Base-by-base conservation (phyloP, 2,113 vertebrate species). In the Parus major region DNA sequence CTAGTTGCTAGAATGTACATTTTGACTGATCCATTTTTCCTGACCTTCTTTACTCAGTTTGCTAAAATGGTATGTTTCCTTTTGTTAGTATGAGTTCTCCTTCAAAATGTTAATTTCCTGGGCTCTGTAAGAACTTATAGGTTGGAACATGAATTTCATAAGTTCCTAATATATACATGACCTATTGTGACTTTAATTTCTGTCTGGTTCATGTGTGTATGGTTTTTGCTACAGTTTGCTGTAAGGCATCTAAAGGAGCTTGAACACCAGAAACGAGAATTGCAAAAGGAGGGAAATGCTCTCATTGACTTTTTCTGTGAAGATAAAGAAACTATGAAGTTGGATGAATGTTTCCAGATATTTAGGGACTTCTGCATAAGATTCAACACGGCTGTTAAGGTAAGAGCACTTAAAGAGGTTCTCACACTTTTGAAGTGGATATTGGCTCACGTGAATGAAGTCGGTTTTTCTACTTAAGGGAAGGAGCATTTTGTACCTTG, bases 241-340 rank as follows among this genome's bases (percentile, higher is more conserved):
- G 36, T 98, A n/a, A 98, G 95, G 92, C 98, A 98, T 57, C 97
- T 99, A 61, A 98, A 98, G 49, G 98, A 99, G 60, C 97, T 99
- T 88, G 99, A 99, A 87, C 95, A 90, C 35, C 97, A 98, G 96
- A 98, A 98, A 65, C 93, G 93, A 84, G 98, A 99, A 72, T 97
- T 99, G 81, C 98, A 98, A 44, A 98, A 98, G 33, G 98, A 99
- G 91, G 98, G 99, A 36, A 98, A 98, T 33, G 86, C 98, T 59
- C 99, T 99, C 25, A 99, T 99, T 53, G 99, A 99, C 92, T 99
- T 99, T 97, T 99, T 99, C 96, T 99, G 99, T 83, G 99, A 99
- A 98, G 99, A 99, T 96, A 99, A 99, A 98, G 99, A 99, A 95
- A 99, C 99, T 4, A 99, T 99, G 97, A 99, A 99, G 92, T 96